Conservation (phyloP, 2,888 invertebrate genomes). For the Dione vanillae region DNA sequence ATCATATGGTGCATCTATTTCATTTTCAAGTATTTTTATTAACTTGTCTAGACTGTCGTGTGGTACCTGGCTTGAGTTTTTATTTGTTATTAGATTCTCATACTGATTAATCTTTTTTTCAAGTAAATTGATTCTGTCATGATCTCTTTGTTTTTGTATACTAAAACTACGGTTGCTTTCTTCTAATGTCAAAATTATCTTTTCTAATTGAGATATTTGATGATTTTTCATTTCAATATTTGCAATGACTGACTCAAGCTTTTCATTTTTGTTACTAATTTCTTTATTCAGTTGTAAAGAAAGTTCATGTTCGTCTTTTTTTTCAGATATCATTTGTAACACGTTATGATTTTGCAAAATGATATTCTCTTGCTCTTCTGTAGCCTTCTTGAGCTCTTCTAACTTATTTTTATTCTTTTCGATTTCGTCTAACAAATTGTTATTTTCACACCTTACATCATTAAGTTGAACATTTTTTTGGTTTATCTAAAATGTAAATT, state of each 20-base stretch:
- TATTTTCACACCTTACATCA: conserved; percentile 61
- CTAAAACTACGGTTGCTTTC: conserved; percentile 62
- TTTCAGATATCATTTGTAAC: conserved; percentile 65
- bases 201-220: conserved; percentile 65
- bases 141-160: conserved; percentile 61
- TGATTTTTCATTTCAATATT: conserved; percentile 53
- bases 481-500: conserved; percentile 56
- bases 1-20: conserved; percentile 62
- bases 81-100: conserved; percentile 55
- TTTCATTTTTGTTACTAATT: conserved; percentile 65
- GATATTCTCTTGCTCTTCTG: conserved; percentile 57
- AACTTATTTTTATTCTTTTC: conserved; percentile 63
- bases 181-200: conserved; percentile 72
- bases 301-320: conserved; percentile 69
- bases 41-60: conserved; percentile 68
- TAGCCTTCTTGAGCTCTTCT: conserved; percentile 53
- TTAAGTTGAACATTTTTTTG: conserved; percentile 62
- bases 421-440: conserved; percentile 59
- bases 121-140: conserved; percentile 60
- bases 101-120: conserved; percentile 63
- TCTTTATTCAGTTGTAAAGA: conserved; percentile 65
- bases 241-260: conserved; percentile 63
- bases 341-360: conserved; percentile 61
- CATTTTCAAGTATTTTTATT: conserved; percentile 74
- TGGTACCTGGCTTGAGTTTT: conserved; percentile 54